Percentiles rank a stretch among this genome's conserved stretches.
These are phyloP conservation scores for Trichosurus vulpecula DNA, from an alignment of 2,797 vertebrate genomes.

Conservation along the genomic window DNA sequence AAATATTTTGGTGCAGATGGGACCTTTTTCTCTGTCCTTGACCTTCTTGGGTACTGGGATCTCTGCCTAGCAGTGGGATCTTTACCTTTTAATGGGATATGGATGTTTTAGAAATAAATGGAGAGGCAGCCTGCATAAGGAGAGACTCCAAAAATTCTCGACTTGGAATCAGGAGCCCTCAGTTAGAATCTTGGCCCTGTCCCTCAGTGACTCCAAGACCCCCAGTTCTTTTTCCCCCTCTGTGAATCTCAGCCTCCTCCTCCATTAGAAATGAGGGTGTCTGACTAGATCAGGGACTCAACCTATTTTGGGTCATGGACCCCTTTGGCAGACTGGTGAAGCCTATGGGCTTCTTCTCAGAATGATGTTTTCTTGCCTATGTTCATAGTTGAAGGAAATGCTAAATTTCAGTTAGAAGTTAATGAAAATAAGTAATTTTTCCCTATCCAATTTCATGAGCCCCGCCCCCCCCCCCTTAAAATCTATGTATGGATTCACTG, in stretches of 20 bases:
- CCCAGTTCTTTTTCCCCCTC: no score
- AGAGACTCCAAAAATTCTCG: neutral
- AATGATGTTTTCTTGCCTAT: neutral
- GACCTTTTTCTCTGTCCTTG: neutral
- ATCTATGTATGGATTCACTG: neutral
- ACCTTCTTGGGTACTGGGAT: neutral
- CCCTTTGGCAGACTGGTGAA: neutral
- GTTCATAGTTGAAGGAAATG: neutral
- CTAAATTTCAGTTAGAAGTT: neutral
- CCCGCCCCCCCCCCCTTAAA: no score
- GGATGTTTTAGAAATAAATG: neutral
- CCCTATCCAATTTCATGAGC: neutral
- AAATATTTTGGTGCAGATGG: neutral
- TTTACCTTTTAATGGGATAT: neutral
- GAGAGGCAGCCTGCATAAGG: neutral
- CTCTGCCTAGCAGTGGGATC: neutral
- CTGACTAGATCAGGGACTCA: neutral
- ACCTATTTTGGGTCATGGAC: neutral
- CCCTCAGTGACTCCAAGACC: neutral
- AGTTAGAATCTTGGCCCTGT: neutral
- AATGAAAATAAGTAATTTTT: neutral
- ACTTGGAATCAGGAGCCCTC: neutral
- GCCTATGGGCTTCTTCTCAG: neutral
- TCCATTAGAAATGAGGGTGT: neutral
- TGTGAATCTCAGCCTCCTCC: neutral